Percentiles rank a stretch among this genome's conserved stretches.
Conservation (phyloP, 2,888 invertebrate species). For the Tenthredo amoena region DNA sequence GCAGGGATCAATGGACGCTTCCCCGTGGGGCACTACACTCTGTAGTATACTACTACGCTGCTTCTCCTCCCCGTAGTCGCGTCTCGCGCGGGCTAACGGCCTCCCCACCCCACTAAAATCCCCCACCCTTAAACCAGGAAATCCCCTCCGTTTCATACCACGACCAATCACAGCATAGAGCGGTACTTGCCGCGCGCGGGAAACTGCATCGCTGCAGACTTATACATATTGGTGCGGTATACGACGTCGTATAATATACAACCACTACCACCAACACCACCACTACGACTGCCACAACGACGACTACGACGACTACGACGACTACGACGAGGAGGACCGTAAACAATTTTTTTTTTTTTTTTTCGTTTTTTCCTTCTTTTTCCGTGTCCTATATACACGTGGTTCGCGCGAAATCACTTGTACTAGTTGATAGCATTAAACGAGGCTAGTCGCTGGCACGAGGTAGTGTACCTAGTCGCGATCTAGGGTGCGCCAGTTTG, state of each 20-base stretch:
- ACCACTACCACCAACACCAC: neutral
- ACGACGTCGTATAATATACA: conserved; percentile 34
- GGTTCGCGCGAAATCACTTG: conserved; percentile 47
- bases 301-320: neutral
- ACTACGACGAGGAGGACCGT: conserved; percentile 15
- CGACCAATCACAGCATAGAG: conserved; percentile 64
- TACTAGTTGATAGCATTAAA: conserved; percentile 25
- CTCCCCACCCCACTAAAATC: conserved; percentile 60
- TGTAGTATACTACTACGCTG: conserved; percentile 64
- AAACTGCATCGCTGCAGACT: conserved; percentile 62
- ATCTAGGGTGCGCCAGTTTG: neutral
- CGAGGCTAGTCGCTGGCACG: conserved; percentile 12
- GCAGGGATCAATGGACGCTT: conserved; percentile 74
- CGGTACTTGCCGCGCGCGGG: conserved; percentile 73
- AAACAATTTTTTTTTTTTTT: conserved; percentile 16
- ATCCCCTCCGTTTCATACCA: conserved; percentile 58
- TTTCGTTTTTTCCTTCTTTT: neutral
- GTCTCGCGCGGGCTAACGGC: conserved; percentile 65
- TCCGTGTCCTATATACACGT: neutral
- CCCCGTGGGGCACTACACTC: conserved; percentile 72
- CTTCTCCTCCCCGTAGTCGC: conserved; percentile 45
- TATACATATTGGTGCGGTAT: conserved; percentile 18
- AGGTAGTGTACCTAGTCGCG: neutral
- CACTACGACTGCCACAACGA: neutral
- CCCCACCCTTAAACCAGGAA: conserved; percentile 1